Evolutionary conservation across 2,797 vertebrate genomes (phyloP).

Genomic region (Echeneis naucrates): DNA sequence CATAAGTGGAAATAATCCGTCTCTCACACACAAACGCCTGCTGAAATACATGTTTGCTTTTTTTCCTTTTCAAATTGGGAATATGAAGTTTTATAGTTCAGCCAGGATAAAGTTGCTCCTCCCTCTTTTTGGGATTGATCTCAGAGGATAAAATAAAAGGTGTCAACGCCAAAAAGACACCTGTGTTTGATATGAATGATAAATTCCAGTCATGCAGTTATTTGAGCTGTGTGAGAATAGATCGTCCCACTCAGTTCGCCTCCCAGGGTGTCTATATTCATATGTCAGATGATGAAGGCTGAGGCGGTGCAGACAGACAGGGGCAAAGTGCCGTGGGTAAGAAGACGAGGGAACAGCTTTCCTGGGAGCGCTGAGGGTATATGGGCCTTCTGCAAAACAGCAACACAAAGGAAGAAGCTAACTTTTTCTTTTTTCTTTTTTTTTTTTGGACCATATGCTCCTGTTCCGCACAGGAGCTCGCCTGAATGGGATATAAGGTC

Average conservation of each 20-base stretch:
- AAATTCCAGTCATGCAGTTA: slow-evolving; percentile 50
- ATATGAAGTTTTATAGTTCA: slow-evolving; percentile 20
- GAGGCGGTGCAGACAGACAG: slow-evolving; percentile 49
- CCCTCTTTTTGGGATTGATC: slow-evolving; percentile 6
- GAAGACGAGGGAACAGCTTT: slow-evolving; percentile 64
- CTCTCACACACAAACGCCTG: slow-evolving; percentile 9
- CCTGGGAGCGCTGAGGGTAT: slow-evolving; percentile 52
- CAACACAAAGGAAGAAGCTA: slow-evolving; percentile 69
- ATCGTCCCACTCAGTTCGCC: slow-evolving; percentile 35
- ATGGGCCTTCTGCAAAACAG: slow-evolving; percentile 66
- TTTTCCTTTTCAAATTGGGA: slow-evolving; percentile 19
- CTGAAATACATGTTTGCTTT: slow-evolving; percentile 1
- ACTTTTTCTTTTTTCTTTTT: slow-evolving; percentile 12
- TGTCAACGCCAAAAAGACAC: slow-evolving; percentile 13
- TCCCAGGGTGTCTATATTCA: slow-evolving; percentile 57
- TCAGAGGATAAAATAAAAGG: not conserved
- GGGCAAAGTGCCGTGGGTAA: slow-evolving; percentile 56
- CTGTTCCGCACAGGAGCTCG: slow-evolving; percentile 67
- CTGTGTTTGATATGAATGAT: slow-evolving; percentile 34
- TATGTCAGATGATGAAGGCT: slow-evolving; percentile 58
- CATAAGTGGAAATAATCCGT: slow-evolving; percentile 30
- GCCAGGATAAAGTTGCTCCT: not conserved
- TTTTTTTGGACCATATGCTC: slow-evolving; percentile 71
- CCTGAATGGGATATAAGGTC: slow-evolving; percentile 75
- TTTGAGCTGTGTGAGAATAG: slow-evolving; percentile 43